Base-by-base conservation (phyloP, 2,888 invertebrate genomes). In the Heliconius aoede region DNA sequence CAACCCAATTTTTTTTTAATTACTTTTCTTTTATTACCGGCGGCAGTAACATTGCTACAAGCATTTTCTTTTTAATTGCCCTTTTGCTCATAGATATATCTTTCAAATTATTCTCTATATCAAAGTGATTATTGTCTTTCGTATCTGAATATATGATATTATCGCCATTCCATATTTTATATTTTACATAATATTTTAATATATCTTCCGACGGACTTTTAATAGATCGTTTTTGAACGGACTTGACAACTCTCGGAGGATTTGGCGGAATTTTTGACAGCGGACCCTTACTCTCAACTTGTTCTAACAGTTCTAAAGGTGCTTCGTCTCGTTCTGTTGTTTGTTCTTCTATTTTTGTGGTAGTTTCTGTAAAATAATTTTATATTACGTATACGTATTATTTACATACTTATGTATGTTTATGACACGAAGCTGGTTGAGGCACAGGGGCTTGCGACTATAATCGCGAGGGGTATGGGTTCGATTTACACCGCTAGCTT, bases 141-240 rank as follows among this genome's bases (percentile, higher is more conserved):
- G 26, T 60, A 26, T 71, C 71, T 24, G 40, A 60, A 21, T 46
- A 7, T 13, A 46, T 26, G 76, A 67, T 64, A 21, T 82, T 82
- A 0, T 88, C 85, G 21, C 84, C 84, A 9, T 83, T 83, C 93
- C 92, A 93, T 0, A 86, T 80, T 82, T 93, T 92, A 74, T 91
- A 86, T 83, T 94, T 94, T 0, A 86, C 81, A 79, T 89, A 92
- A 78, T 91, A 92, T 73, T 89, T 88, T 1, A 90, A 80, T 13
- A 91, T 77, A 73, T 88, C 84, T 0, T 84, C 78, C 1, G 89
- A 60, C 0, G 90, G 89, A 28, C 82, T 83, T 28, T 83, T 72
- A n/a, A 83, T 75, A 0, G 89, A 88, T 0, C 90, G 86, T 80
- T 87, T 91, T n/a, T 75, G 77, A 71, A 86, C 75, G 26, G 80